Evolutionary conservation across 2,797 vertebrate genomes (phyloP).

Genomic region (Mergus octosetaceus): DNA sequence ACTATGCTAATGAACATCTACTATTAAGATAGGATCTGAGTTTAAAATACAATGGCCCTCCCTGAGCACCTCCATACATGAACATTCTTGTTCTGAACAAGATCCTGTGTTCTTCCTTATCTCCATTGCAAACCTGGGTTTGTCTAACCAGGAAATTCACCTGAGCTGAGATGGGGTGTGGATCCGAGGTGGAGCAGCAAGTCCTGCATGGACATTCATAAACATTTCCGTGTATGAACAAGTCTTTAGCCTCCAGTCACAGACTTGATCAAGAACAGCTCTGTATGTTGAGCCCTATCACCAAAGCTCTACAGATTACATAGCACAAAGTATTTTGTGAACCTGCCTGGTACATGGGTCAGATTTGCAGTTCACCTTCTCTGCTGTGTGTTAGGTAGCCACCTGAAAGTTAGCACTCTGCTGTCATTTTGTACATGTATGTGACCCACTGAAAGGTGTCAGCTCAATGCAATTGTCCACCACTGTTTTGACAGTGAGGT

Average conservation of each 20-base stretch:
- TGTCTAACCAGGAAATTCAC: conserved; percentile 31
- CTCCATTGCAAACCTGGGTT: neutral
- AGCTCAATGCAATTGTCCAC: neutral
- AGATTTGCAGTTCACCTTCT: neutral
- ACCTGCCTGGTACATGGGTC: neutral
- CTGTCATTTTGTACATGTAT: neutral
- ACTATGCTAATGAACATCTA: neutral
- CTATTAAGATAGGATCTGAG: neutral
- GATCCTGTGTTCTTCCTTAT: conserved; percentile 15
- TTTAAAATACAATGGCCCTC: neutral
- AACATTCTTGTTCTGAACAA: conserved; percentile 45
- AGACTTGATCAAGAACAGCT: neutral
- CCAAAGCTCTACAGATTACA: neutral
- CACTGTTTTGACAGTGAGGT: neutral
- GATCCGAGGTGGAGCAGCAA: neutral
- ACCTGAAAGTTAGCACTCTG: neutral
- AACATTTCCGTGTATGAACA: neutral
- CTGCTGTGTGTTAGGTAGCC: neutral
- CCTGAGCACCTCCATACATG: neutral
- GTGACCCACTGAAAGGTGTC: neutral
- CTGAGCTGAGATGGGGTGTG: neutral
- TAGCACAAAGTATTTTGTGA: conserved; percentile 8
- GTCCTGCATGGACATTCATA: neutral
- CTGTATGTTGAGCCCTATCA: neutral
- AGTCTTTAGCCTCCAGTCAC: conserved; percentile 7